Conservation (phyloP, 1,140 invertebrate genomes). For the Drosophila truncata region DNA sequence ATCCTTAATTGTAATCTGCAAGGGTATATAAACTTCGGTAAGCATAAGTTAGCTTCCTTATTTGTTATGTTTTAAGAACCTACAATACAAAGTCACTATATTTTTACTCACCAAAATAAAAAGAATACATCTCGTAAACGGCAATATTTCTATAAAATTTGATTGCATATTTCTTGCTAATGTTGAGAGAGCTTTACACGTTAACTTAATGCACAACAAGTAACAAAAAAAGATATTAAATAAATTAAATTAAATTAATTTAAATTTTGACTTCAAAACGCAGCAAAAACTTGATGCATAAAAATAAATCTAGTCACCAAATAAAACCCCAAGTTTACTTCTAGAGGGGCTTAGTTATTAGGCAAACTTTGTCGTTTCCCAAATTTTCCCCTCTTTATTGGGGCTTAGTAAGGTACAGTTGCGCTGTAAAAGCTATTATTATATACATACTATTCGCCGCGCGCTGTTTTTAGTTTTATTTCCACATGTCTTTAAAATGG, state of each 20-base stretch:
- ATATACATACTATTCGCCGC: not conserved
- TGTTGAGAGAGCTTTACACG: too few relatives aligned
- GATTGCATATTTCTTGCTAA: too few relatives aligned
- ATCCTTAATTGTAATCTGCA: too few relatives aligned
- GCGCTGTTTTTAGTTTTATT: slow-evolving; percentile 7
- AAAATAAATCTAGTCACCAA: not conserved
- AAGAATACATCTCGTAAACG: too few relatives aligned
- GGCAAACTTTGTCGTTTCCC: not conserved
- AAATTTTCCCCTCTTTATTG: not conserved
- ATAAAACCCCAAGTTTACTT: not conserved
- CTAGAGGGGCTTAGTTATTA: not conserved
- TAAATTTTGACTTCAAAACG: not conserved
- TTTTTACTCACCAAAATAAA: too few relatives aligned
- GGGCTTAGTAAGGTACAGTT: not conserved
- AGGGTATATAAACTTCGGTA: too few relatives aligned
- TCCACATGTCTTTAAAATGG: slow-evolving; percentile 6
- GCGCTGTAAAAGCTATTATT: slow-evolving; percentile 6
- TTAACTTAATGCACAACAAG: too few relatives aligned
- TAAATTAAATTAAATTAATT: not conserved
- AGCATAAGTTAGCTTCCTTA: too few relatives aligned
- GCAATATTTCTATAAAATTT: too few relatives aligned
- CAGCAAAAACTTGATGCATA: not conserved
- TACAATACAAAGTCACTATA: too few relatives aligned
- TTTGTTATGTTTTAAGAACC: too few relatives aligned
- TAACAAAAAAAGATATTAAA: too few relatives aligned